These are phyloP conservation scores for Lucifuga dentata DNA, from an alignment of 2,113 vertebrate species.

Conservation along the genomic window DNA sequence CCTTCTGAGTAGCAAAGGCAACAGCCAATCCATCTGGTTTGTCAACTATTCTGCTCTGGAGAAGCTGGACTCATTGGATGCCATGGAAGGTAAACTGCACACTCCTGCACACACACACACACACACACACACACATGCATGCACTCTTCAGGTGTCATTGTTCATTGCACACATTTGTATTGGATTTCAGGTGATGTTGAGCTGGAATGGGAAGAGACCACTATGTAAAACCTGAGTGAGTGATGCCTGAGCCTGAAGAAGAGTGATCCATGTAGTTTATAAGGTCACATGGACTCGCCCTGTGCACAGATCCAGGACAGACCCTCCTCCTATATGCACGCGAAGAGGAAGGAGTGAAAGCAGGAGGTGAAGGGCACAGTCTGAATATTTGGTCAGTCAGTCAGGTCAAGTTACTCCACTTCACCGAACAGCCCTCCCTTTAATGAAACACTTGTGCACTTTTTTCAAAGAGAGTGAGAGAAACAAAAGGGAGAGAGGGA, in stretches of 20 bases:
- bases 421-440: constrained; percentile 37
- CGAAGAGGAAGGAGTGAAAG: constrained; percentile 13
- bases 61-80: constrained; percentile 98
- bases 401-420: constrained; percentile 22
- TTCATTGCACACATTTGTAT: constrained; percentile 36
- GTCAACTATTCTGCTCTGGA: constrained; percentile 97
- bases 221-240: constrained; percentile 86
- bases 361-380: constrained; percentile 25
- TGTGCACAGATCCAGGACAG: constrained; percentile 22
- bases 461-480: constrained; percentile 41
- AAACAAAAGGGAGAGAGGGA: constrained; percentile 28
- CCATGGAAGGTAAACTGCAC: constrained; percentile 93
- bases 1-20: constrained; percentile 91
- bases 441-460: constrained; percentile 31
- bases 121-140: background rate
- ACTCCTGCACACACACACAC: constrained; percentile 1
- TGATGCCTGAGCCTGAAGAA: constrained; percentile 11
- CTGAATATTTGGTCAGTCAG: constrained; percentile 13
- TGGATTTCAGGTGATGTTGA: constrained; percentile 92
- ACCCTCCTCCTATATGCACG: background rate
- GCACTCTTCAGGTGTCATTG: background rate
- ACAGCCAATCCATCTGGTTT: constrained; percentile 93
- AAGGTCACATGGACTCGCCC: background rate
- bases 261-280: background rate
- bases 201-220: constrained; percentile 98